A percentile compares a stretch with the other conserved stretches of the same genome.
phyloP scores from a whole-genome alignment of 2,113 vertebrate species.

The Dasypus novemcinctus region DNA sequence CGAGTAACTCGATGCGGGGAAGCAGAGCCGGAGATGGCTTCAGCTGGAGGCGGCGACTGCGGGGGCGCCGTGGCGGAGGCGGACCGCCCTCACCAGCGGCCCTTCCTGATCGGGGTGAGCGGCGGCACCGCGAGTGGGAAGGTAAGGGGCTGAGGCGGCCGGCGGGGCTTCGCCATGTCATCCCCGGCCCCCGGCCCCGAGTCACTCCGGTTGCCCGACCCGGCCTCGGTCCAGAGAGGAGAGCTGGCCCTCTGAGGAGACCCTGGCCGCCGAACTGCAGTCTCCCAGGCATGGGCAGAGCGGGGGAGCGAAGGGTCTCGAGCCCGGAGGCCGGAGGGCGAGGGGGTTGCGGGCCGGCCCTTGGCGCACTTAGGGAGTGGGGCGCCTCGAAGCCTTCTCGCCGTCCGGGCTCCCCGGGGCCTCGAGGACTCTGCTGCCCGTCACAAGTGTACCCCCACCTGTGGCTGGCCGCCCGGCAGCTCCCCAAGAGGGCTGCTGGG shows the following conservation, averaged over 20 bases:
- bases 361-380: background rate
- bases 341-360: too few species aligned
- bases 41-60: constrained; percentile 55
- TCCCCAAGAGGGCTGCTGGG: background rate
- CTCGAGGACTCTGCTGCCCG: accelerated
- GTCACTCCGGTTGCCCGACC: background rate
- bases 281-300: background rate
- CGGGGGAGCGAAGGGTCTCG: too few species aligned
- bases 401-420: background rate
- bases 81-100: constrained; percentile 87
- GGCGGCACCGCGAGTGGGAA: constrained; percentile 96
- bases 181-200: background rate
- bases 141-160: constrained; percentile 78
- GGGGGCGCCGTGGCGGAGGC: constrained; percentile 70
- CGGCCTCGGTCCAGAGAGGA: background rate
- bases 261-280: background rate
- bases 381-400: background rate
- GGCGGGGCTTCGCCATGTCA: background rate
- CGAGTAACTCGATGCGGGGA: constrained; percentile 48
- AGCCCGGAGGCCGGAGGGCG: background rate
- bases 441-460: background rate
- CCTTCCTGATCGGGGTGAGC: constrained; percentile 95
- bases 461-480: background rate
- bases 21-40: constrained; percentile 81
- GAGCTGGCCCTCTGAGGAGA: too few species aligned